Conservation (phyloP, 2,888 invertebrate species). For the Melanchra persicariae region DNA sequence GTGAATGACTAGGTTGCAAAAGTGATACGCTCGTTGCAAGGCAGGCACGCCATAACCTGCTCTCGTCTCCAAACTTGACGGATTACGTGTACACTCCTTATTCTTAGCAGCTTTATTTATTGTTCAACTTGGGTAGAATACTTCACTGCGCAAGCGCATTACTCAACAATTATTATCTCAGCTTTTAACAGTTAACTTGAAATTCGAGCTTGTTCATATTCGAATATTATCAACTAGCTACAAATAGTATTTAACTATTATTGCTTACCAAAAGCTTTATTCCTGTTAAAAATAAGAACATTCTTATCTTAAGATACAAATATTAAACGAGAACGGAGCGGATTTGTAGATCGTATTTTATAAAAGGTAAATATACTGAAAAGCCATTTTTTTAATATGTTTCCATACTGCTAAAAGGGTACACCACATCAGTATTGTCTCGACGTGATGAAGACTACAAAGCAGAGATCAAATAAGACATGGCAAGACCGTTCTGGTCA, state of each 20-base stretch:
- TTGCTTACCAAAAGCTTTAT: constrained; percentile 79
- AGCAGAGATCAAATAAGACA: constrained; percentile 88
- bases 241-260: constrained; percentile 77
- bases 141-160: constrained; percentile 46
- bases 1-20: constrained; percentile 90
- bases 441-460: constrained; percentile 78
- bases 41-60: constrained; percentile 72
- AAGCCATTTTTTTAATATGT: constrained; percentile 69
- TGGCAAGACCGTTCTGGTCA: constrained; percentile 84
- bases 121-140: constrained; percentile 63
- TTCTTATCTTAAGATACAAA: constrained; percentile 79
- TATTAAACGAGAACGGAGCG: constrained; percentile 75
- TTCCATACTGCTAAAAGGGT: constrained; percentile 81
- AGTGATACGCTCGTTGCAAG: constrained; percentile 79
- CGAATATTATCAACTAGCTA: constrained; percentile 77
- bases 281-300: constrained; percentile 76
- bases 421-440: constrained; percentile 69
- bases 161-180: constrained; percentile 51
- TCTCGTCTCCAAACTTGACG: constrained; percentile 63
- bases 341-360: constrained; percentile 76
- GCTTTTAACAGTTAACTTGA: constrained; percentile 63
- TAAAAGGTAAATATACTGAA: constrained; percentile 76
- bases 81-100: constrained; percentile 68
- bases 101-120: constrained; percentile 68
- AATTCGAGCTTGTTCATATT: constrained; percentile 74